phyloP scores from a whole-genome alignment of 2,888 invertebrate species.

The Agrilus mali region DNA sequence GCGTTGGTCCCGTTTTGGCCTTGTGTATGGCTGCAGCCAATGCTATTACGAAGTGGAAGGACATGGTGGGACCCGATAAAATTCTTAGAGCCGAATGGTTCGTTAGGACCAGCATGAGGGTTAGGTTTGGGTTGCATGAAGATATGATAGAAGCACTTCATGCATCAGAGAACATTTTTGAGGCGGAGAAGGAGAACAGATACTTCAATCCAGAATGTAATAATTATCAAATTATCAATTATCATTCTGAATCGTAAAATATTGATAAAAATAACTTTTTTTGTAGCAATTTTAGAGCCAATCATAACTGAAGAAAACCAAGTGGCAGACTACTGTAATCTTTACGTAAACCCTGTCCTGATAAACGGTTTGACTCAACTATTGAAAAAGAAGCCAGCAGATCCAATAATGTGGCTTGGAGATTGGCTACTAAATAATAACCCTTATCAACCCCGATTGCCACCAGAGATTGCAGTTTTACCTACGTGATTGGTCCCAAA shows the following conservation, averaged over 20 bases:
- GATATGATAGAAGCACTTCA: slow-evolving; percentile 65
- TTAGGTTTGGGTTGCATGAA: slow-evolving; percentile 52
- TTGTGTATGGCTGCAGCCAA: slow-evolving; percentile 55
- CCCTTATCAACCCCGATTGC: slow-evolving; percentile 53
- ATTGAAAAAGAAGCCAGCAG: slow-evolving; percentile 56
- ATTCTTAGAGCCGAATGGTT: slow-evolving; percentile 55
- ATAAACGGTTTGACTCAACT: slow-evolving; percentile 49
- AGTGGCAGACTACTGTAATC: slow-evolving; percentile 56
- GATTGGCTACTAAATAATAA: slow-evolving; percentile 64
- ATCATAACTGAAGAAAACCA: slow-evolving; percentile 45
- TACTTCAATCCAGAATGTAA: slow-evolving; percentile 80
- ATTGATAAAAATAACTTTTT: too few relatives aligned
- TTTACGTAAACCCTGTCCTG: slow-evolving; percentile 52
- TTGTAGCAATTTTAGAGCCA: slow-evolving; percentile 64
- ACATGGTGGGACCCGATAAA: slow-evolving; percentile 59
- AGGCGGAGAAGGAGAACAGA: slow-evolving; percentile 66
- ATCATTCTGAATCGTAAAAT: too few relatives aligned
- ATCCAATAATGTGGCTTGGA: slow-evolving; percentile 68
- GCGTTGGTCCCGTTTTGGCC: slow-evolving; percentile 61
- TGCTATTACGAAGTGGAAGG: slow-evolving; percentile 60
- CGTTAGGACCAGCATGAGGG: slow-evolving; percentile 56
- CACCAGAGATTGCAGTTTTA: slow-evolving; percentile 24
- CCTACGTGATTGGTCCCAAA: slow-evolving; percentile 20
- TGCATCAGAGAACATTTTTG: slow-evolving; percentile 54
- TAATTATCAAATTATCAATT: slow-evolving; percentile 15